These are phyloP conservation scores for Gouania willdenowi DNA, from an alignment of 2,797 vertebrate genomes.

Conservation along the genomic window DNA sequence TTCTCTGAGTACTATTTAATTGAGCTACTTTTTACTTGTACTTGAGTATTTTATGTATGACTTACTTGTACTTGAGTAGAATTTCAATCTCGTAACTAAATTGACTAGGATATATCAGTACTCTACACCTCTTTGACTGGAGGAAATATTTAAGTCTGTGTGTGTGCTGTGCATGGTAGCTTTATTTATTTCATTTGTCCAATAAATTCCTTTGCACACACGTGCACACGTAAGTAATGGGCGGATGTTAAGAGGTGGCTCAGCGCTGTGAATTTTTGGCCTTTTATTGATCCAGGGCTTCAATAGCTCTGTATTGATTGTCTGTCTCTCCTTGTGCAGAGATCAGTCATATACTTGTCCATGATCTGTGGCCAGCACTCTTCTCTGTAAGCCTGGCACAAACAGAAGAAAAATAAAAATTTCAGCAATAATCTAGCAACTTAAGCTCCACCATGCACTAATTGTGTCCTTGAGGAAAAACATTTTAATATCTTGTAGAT, in stretches of 20 bases:
- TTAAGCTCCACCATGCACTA: conserved; percentile 1
- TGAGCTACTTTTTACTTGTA: no score
- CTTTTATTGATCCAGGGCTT: conserved; percentile 45
- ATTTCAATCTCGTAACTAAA: no score
- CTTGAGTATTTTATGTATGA: no score
- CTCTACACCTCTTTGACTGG: no score
- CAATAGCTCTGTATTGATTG: conserved; percentile 52
- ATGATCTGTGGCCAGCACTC: conserved; percentile 1
- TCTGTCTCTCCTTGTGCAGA: conserved; percentile 37
- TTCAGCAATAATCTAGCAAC: conserved; percentile 9
- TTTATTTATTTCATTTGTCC: no score
- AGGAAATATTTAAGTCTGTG: no score
- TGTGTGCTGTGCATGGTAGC: no score
- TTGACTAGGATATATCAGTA: no score
- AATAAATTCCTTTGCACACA: not conserved
- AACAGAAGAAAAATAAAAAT: no score
- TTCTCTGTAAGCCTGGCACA: conserved; percentile 6
- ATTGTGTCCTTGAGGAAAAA: conserved; percentile 2
- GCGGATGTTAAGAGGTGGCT: conserved; percentile 23
- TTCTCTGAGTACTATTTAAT: no score
- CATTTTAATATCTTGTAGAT: conserved; percentile 10
- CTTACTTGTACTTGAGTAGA: no score
- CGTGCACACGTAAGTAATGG: conserved; percentile 7
- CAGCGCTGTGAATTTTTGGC: conserved; percentile 50
- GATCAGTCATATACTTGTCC: conserved; percentile 52